Base-by-base conservation (phyloP, 2,113 vertebrate species). In the Cynocephalus volans region DNA sequence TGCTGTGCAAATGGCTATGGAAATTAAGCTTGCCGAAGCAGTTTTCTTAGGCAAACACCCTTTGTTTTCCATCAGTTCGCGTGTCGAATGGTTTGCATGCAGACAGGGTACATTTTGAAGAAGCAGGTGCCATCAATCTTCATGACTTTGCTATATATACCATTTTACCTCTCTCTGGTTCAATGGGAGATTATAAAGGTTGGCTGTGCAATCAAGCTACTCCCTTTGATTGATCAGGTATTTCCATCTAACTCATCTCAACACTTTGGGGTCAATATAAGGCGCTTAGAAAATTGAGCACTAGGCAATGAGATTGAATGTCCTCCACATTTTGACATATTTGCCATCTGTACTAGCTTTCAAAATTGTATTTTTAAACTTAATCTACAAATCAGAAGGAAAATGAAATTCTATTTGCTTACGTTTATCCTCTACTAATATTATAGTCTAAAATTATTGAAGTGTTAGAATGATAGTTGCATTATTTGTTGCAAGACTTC, bases 141-240 rank as follows among this genome's bases (percentile, higher is more conserved):
- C 99, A 98, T 99, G 99, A 98, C 98, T 98, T 99, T 99, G 98
- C 98, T 98, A 98, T 98, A 98, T 98, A 99, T 98, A 98, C 98
- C 97, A 98, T 99, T 99, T 99, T 99, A 99, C 99, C 98, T 99
- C 97, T 98, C 98, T 98, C 97, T 99, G 98, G 98, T 99, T 99
- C 98, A 98, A 96, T 98, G 98, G 97, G 98, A 99, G 98, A 98
- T 98, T 99, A 98, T 95, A 98, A 98, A 95, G 97, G 93, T 99
- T 98, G 99, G 98, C 98, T 99, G 98, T 99, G 98, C 98, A 99
- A 99, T 99, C 98, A 98, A 97, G 97, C 98, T 99, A 90, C 98
- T 98, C 96, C 97, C 98, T 98, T 98, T 98, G 98, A 98, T 95
- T 98, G 98, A 98, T 96, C 91, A 96, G 95, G 97, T 64, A 97